Conservation (phyloP, 1,140 invertebrate species). For the Cylas formicarius region DNA sequence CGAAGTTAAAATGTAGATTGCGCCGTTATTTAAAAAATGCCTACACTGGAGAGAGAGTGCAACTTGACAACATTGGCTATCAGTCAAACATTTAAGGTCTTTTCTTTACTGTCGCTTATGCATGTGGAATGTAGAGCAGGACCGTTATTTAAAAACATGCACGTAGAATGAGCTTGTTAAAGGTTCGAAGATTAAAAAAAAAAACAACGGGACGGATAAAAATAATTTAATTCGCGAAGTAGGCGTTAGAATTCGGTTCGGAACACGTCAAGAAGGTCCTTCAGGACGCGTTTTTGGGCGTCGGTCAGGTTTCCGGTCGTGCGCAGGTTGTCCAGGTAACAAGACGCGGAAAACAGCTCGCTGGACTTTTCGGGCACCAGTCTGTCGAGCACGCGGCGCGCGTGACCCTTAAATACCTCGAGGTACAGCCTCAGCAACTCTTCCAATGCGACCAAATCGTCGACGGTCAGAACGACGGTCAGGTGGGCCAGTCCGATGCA, state of each 20-base stretch:
- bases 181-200: too few species aligned
- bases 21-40: too few species aligned
- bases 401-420: constrained; percentile 28
- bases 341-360: constrained; percentile 23
- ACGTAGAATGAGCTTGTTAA: too few species aligned
- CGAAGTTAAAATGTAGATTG: too few species aligned
- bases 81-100: too few species aligned
- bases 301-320: constrained; percentile 4
- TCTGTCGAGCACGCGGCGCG: constrained; percentile 28
- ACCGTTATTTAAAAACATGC: too few species aligned
- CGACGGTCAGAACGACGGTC: constrained; percentile 24
- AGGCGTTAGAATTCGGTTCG: constrained; percentile 16
- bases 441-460: constrained; percentile 26
- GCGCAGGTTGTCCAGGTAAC: constrained; percentile 17
- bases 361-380: constrained; percentile 36
- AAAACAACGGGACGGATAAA: too few species aligned
- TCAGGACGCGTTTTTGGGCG: constrained; percentile 16
- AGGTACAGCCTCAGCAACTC: constrained; percentile 20
- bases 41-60: too few species aligned
- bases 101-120: too few species aligned
- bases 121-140: too few species aligned
- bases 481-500: constrained; percentile 35
- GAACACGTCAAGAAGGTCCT: constrained; percentile 14
- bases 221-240: too few species aligned
- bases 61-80: too few species aligned